phyloP scores from a whole-genome alignment of 2,113 vertebrate genomes.

The Esox niger region DNA sequence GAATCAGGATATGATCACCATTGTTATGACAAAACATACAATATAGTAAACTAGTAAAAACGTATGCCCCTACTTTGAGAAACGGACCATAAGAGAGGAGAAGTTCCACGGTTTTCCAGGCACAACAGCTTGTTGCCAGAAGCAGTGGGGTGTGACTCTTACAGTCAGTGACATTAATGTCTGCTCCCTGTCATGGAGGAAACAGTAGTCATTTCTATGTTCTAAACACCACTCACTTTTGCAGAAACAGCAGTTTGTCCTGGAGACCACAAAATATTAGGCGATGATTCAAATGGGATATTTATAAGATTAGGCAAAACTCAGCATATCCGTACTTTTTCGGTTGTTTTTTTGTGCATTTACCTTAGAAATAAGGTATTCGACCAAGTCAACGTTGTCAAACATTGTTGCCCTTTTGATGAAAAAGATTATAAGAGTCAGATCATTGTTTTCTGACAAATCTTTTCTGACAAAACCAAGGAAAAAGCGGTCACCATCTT shows the following conservation, averaged over 20 bases:
- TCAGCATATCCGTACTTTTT: background rate
- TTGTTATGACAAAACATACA: background rate
- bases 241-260: too few relatives aligned
- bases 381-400: constrained; percentile 83
- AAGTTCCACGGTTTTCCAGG: constrained; percentile 84
- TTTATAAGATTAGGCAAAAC: background rate
- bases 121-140: constrained; percentile 80
- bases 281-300: too few relatives aligned
- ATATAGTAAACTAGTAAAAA: background rate
- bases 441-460: background rate
- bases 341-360: background rate
- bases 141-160: constrained; percentile 83
- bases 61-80: background rate
- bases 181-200: constrained; percentile 72
- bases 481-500: constrained; percentile 28
- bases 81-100: constrained; percentile 38
- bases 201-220: too few relatives aligned
- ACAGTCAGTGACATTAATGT: constrained; percentile 78
- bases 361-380: constrained; percentile 84
- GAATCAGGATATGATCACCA: constrained; percentile 25
- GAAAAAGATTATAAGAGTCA: constrained; percentile 17
- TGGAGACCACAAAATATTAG: too few relatives aligned
- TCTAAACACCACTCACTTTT: too few relatives aligned
- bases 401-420: constrained; percentile 79
- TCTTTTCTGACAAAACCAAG: too few relatives aligned